Evolutionary conservation across 2,797 vertebrate species (phyloP).

Genomic region (Chrosomus eos): DNA sequence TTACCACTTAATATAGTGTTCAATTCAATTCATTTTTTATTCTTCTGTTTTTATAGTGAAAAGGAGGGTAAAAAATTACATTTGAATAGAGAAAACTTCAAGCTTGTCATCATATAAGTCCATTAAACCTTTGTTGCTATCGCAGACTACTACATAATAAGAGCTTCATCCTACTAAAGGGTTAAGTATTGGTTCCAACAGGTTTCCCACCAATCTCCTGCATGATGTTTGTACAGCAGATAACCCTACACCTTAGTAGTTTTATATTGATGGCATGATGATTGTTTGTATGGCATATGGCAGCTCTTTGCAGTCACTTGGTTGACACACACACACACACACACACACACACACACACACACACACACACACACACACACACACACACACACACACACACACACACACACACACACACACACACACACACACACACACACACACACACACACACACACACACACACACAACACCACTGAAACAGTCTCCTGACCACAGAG

Average conservation of each 20-base stretch:
- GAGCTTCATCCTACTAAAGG: constrained; percentile 8
- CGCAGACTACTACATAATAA: neutral
- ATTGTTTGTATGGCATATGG: constrained; percentile 9
- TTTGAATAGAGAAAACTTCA: neutral
- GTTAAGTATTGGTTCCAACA: constrained; percentile 29
- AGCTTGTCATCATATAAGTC: neutral
- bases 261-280: neutral
- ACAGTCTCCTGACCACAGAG: constrained; percentile 65
- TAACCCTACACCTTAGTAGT: neutral
- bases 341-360: constrained; percentile 5
- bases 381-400: constrained; percentile 6
- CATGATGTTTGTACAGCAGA: constrained; percentile 40
- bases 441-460: neutral
- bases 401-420: neutral
- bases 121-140: neutral
- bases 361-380: neutral
- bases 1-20: neutral
- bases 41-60: neutral
- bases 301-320: neutral
- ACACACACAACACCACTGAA: constrained; percentile 13
- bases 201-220: constrained; percentile 9
- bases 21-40: neutral
- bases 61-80: neutral
- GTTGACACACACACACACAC: constrained; percentile 8
- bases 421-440: constrained; percentile 1